Evolutionary conservation across 1,140 invertebrate species (phyloP).

Genomic region (Rhynchophorus ferrugineus): DNA sequence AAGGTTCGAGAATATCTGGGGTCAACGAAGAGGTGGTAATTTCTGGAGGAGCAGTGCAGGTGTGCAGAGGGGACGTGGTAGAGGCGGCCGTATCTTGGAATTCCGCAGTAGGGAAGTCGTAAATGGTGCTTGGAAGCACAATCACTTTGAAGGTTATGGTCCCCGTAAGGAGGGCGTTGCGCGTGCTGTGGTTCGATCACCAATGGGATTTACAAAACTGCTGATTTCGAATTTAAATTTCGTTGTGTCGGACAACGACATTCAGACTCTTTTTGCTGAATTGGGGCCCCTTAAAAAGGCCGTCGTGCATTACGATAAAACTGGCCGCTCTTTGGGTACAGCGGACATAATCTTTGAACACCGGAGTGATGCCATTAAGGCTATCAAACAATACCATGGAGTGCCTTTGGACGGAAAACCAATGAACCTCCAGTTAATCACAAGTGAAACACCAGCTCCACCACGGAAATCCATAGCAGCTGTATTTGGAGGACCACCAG

Average conservation of each 20-base stretch:
- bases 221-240: conserved; percentile 94
- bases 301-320: conserved; percentile 94
- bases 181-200: conserved; percentile 43
- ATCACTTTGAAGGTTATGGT: conserved; percentile 84
- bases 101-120: conserved; percentile 67
- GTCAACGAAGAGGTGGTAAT: conserved; percentile 42
- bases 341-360: conserved; percentile 95
- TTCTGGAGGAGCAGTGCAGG: conserved; percentile 47
- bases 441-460: conserved; percentile 58
- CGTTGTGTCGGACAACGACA: conserved; percentile 92
- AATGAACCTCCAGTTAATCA: conserved; percentile 90
- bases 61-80: conserved; percentile 51
- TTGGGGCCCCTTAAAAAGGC: conserved; percentile 91
- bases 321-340: conserved; percentile 88
- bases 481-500: conserved; percentile 3
- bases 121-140: conserved; percentile 92
- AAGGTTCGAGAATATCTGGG: conserved; percentile 45
- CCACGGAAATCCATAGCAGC: conserved; percentile 26
- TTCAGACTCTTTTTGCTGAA: conserved; percentile 94
- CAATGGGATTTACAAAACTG: conserved; percentile 69
- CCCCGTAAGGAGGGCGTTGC: conserved; percentile 53
- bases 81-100: conserved; percentile 52
- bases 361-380: conserved; percentile 84
- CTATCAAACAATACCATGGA: conserved; percentile 96
- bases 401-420: conserved; percentile 92